phyloP scores from a whole-genome alignment of 2,888 invertebrate species.

The Icerya purchasi region DNA sequence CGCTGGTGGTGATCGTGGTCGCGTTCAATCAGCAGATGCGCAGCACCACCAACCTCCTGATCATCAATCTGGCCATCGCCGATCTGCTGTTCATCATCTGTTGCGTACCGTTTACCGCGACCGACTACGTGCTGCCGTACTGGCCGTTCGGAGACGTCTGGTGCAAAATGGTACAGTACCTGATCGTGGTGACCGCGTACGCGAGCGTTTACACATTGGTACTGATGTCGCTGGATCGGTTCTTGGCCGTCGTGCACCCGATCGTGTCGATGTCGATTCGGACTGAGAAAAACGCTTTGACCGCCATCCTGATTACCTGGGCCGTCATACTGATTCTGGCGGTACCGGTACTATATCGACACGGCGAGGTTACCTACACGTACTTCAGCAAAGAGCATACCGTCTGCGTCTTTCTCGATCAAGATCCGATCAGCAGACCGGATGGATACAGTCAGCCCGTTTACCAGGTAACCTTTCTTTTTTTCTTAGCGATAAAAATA shows the following conservation, averaged over 20 bases:
- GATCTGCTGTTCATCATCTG: constrained; percentile 79
- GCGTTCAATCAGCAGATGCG: constrained; percentile 76
- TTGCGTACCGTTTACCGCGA: constrained; percentile 84
- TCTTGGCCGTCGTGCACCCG: constrained; percentile 82
- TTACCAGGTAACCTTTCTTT: constrained; percentile 22
- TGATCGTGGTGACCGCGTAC: constrained; percentile 78
- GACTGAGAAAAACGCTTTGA: constrained; percentile 56
- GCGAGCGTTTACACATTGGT: constrained; percentile 84
- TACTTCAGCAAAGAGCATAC: constrained; percentile 40
- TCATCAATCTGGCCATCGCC: constrained; percentile 72
- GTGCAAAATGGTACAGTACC: constrained; percentile 78
- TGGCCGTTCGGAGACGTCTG: constrained; percentile 82
- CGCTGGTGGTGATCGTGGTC: constrained; percentile 64
- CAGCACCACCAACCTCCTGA: constrained; percentile 76
- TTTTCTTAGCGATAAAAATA: no score
- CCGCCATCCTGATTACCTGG: constrained; percentile 62
- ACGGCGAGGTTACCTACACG: constrained; percentile 47
- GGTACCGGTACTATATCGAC: constrained; percentile 54
- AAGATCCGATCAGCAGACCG: constrained; percentile 21
- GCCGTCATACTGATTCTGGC: constrained; percentile 52
- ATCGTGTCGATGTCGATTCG: constrained; percentile 63
- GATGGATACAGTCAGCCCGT: constrained; percentile 22
- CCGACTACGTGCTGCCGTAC: constrained; percentile 62
- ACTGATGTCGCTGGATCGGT: constrained; percentile 78
- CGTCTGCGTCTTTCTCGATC: constrained; percentile 43